phyloP scores from a whole-genome alignment of 2,113 vertebrate genomes.

The cat (Felis catus) region F.catus_Fca126_mat1.0 CM031419.1:5039501-5040000 shows the following conservation, averaged over 20 bases:
- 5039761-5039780: background rate
- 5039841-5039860: too few relatives aligned
- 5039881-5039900: too few relatives aligned
- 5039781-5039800: background rate
- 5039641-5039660: background rate
- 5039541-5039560: background rate
- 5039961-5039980: too few relatives aligned
- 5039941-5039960: too few relatives aligned
- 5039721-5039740: background rate
- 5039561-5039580: rapidly evolving
- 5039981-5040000: too few relatives aligned
- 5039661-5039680: background rate
- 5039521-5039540: background rate
- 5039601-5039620: too few relatives aligned
- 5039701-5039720: too few relatives aligned
- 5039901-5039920: too few relatives aligned
- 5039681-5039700: background rate
- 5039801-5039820: background rate
- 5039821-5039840: too few relatives aligned
- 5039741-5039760: rapidly evolving
- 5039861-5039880: too few relatives aligned
- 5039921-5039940: too few relatives aligned
- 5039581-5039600: background rate
- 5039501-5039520: rapidly evolving
- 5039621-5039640: rapidly evolving